Base-by-base conservation (phyloP, 1,140 invertebrate genomes). In the Tyrophagus putrescentiae region DNA sequence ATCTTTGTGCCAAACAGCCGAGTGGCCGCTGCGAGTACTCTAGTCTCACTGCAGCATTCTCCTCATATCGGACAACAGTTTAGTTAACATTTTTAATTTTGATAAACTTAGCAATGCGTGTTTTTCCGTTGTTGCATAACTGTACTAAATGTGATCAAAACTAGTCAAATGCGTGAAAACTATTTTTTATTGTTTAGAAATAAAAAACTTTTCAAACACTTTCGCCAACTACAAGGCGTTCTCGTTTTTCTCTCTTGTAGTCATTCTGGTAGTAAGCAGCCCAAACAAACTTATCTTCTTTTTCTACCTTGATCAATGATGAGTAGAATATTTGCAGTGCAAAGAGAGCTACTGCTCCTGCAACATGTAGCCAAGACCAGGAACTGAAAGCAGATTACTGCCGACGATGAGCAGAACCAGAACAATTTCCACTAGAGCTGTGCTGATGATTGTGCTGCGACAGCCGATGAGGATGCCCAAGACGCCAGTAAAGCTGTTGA, bases 11-110 rank as follows among this genome's bases (percentile, higher is more conserved):
- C 82, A 1, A 81, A 84, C n/a, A n/a, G n/a, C 4, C 80, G 81
- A 65, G 72, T 87, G 60, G 78, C 81, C 18, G 72, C 86, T 25
- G 84, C 80, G 36, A 85, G 84, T 31, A 80, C 81, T 6, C 72
- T 87, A 34, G 82, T 85, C 65, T 73, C 84, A 57, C 71, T 84
- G 54, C 74, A 81, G 64, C 42, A 60, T 25, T n/a, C n/a, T n/a
- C n/a, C n/a, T n/a, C n/a, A n/a, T n/a, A n/a, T n/a, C n/a, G n/a
- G n/a, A n/a, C n/a, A n/a, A n/a, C n/a, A n/a, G n/a, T n/a, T n/a
- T n/a, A n/a, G n/a, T n/a, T n/a, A n/a, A n/a, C n/a, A n/a, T n/a
- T n/a, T n/a, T n/a, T n/a, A n/a, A n/a, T n/a, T n/a, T n/a, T n/a
- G n/a, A n/a, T n/a, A n/a, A n/a, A n/a, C n/a, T n/a, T n/a, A n/a